Evolutionary conservation across 2,888 invertebrate species (phyloP).

Genomic region (Tholera decimalis): DNA sequence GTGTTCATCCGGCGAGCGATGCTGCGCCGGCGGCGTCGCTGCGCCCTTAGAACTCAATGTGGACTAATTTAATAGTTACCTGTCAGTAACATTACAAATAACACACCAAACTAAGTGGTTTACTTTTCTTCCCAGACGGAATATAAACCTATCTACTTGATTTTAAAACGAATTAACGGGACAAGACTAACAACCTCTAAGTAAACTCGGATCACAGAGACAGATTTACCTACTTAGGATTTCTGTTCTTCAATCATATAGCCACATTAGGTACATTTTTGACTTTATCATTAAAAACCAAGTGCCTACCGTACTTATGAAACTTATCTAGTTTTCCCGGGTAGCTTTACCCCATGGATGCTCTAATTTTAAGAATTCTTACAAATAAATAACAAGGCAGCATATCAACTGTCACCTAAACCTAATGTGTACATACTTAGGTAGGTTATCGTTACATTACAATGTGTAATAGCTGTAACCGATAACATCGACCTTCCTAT

Average conservation of each 20-base stretch:
- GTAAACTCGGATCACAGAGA: conserved; percentile 4
- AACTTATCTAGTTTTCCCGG: conserved; percentile 12
- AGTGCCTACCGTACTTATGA: not conserved
- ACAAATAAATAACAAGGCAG: conserved; percentile 58
- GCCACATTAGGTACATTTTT: not conserved
- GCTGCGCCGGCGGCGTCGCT: conserved; percentile 62
- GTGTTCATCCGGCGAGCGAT: conserved; percentile 87
- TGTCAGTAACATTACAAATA: conserved; percentile 52
- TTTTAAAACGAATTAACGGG: not conserved
- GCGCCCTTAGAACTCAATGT: conserved; percentile 57
- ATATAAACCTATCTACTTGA: not conserved
- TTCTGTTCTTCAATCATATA: not conserved
- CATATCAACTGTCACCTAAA: conserved; percentile 64
- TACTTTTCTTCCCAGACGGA: conserved; percentile 20
- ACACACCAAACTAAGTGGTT: conserved; percentile 40
- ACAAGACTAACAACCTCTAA: not conserved
- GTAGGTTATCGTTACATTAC: conserved; percentile 85
- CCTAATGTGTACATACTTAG: conserved; percentile 78
- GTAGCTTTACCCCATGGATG: not conserved
- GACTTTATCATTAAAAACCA: not conserved
- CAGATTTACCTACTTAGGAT: not conserved
- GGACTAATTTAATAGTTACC: conserved; percentile 55
- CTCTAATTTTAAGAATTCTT: conserved; percentile 51
- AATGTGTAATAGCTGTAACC: conserved; percentile 87
- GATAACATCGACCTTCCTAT: conserved; percentile 88